A percentile compares a stretch with the other conserved stretches of the same genome.
These are phyloP conservation scores for Nineta flava DNA, from an alignment of 2,888 invertebrate genomes.

Conservation along the genomic window DNA sequence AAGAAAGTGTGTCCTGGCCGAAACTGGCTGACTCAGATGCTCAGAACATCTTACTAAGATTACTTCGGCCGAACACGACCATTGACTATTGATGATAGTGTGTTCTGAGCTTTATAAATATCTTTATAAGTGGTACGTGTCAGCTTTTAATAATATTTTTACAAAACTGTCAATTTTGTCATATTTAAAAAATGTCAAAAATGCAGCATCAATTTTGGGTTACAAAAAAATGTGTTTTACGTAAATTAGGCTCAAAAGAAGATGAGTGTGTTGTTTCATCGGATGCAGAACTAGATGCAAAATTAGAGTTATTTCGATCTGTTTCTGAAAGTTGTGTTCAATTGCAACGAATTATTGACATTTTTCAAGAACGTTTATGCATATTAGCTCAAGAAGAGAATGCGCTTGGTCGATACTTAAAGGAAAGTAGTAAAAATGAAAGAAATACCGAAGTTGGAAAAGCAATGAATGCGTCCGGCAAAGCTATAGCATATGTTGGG, in stretches of 20 bases:
- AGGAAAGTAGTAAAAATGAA: constrained; percentile 80
- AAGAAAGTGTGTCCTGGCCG: no score
- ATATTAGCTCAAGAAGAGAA: constrained; percentile 92
- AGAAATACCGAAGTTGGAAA: constrained; percentile 74
- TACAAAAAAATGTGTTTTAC: constrained; percentile 86
- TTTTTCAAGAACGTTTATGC: constrained; percentile 86
- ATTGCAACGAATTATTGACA: constrained; percentile 75
- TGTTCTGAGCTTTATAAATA: no score
- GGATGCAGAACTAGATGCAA: constrained; percentile 92
- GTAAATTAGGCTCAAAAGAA: constrained; percentile 90
- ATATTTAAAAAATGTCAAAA: constrained; percentile 1
- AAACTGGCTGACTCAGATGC: no score
- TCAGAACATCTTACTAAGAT: no score
- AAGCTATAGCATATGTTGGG: constrained; percentile 29
- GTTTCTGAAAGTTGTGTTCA: constrained; percentile 81
- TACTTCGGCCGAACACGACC: no score
- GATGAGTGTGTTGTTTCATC: constrained; percentile 94
- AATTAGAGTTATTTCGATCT: constrained; percentile 82
- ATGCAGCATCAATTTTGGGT: constrained; percentile 98
- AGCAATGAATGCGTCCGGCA: constrained; percentile 64
- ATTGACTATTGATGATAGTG: no score
- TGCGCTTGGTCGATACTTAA: constrained; percentile 82
- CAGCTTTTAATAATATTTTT: no score
- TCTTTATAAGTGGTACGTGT: no score
- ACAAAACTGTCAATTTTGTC: no score